Conservation (phyloP, 2,113 vertebrate genomes). For the Gopherus flavomarginatus region DNA sequence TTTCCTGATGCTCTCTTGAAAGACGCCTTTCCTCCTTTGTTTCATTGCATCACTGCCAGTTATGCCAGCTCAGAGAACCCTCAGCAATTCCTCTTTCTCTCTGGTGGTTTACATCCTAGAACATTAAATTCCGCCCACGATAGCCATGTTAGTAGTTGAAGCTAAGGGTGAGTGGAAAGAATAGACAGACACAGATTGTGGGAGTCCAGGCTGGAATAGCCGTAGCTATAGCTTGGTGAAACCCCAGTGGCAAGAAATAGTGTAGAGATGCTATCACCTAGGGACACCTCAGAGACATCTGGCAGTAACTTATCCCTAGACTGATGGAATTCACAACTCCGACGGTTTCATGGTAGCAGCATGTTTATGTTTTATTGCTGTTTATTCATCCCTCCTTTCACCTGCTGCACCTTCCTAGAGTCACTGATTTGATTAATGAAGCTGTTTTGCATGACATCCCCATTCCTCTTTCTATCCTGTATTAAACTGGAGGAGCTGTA, state of each 20-base stretch:
- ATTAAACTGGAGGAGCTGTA: not conserved
- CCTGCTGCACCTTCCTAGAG: not conserved
- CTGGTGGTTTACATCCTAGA: rapidly evolving
- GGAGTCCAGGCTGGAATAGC: not conserved
- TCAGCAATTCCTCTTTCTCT: not conserved
- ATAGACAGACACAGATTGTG: not conserved
- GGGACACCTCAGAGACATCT: not conserved
- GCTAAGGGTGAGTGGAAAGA: not conserved
- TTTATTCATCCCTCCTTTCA: not conserved
- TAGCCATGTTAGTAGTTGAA: not conserved
- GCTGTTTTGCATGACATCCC: not conserved
- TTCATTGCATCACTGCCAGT: rapidly evolving
- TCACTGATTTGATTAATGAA: not conserved
- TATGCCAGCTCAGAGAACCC: not conserved
- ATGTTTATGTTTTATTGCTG: conserved; percentile 14
- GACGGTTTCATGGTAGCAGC: not conserved
- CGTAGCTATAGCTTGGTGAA: not conserved
- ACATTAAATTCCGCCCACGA: not conserved
- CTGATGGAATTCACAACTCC: not conserved
- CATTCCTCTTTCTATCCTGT: not conserved
- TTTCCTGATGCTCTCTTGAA: not conserved
- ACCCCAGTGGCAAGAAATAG: not conserved
- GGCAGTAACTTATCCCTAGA: conserved; percentile 23
- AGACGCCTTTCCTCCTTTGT: not conserved
- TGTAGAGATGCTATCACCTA: conserved; percentile 4